Base-by-base conservation (phyloP, 2,888 invertebrate species). In the Belgica antarctica region DNA sequence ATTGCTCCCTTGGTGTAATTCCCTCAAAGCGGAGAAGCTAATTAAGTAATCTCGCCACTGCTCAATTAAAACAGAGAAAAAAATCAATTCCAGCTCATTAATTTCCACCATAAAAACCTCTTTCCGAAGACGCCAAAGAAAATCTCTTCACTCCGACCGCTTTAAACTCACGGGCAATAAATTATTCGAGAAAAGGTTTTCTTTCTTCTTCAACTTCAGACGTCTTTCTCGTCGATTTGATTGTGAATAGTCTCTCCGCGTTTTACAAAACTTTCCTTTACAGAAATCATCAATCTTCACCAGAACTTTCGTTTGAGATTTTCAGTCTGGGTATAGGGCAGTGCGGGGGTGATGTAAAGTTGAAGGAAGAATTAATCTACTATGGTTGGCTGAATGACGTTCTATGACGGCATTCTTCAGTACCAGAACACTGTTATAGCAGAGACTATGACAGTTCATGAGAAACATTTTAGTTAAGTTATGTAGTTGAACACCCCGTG, bases 61-160 rank as follows among this genome's bases (percentile, higher is more conserved):
- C 62, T 62, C 62, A 62, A 62, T 62, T 62, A 62, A 62, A 62
- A 62, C 25, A 61, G 15, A 61, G 22, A 62, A 62, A 5, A 34
- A 22, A 62, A 62, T 62, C 62, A 62, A 62, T 62, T 62, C 62
- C 62, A 62, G 34, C 62, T 62, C 62, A 62, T 62, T 62, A 62
- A 62, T 8, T 62, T 34, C 34, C 25, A 15, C n/a, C 25, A 28
- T 15, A n/a, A 62, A 62, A 62, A 61, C 17, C 52, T 52, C 52
- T 19, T 52, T 17, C 25, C 10, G 10, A 10, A 59, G 27, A 12
- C 27, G 3, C 5, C n/a, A 46, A 46, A 12, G 25, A 27, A 27
- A 59, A 22, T 24, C n/a, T 22, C 22, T 52, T 52, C 52, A 12
- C 22, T 52, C 25, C 24, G n/a, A n/a, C n/a, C n/a, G 7, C 12